A percentile compares a stretch with the other conserved stretches of the same genome.
Conservation (phyloP, 1,140 invertebrate species). For the Pteromalus puparum region DNA sequence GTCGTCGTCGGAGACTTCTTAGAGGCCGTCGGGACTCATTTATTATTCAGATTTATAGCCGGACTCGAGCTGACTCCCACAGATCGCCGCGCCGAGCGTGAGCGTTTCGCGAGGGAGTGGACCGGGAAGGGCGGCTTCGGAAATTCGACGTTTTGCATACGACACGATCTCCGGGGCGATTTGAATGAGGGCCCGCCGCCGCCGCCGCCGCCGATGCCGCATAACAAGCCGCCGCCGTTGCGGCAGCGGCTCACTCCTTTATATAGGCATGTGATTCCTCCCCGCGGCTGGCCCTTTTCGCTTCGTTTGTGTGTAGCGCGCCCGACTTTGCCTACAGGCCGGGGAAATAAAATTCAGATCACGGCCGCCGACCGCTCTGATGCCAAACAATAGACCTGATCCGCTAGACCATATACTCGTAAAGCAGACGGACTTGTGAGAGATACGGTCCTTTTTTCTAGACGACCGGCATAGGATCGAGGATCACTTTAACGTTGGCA, state of each 20-base stretch:
- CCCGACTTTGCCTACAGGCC: constrained; percentile 8
- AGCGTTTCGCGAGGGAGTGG: constrained; percentile 37
- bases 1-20: constrained; percentile 70
- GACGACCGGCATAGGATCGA: not conserved
- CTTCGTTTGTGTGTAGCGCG: not conserved
- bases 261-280: constrained; percentile 59
- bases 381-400: constrained; percentile 31
- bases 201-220: constrained; percentile 47
- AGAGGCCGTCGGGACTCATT: constrained; percentile 74
- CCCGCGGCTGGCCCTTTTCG: not conserved
- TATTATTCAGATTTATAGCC: constrained; percentile 77
- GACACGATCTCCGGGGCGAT: constrained; percentile 72
- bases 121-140: constrained; percentile 55
- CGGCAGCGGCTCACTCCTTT: constrained; percentile 59
- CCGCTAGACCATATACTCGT: constrained; percentile 17
- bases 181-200: constrained; percentile 67
- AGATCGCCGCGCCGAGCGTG: constrained; percentile 70
- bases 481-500: not conserved
- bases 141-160: constrained; percentile 76
- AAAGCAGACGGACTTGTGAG: not conserved
- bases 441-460: too few relatives aligned
- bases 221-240: constrained; percentile 70
- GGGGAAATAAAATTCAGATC: constrained; percentile 49
- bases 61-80: constrained; percentile 72
- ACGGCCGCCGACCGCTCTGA: not conserved